Evolutionary conservation across 2,797 vertebrate genomes (phyloP).

Genomic region (Xerus rutilus): DNA sequence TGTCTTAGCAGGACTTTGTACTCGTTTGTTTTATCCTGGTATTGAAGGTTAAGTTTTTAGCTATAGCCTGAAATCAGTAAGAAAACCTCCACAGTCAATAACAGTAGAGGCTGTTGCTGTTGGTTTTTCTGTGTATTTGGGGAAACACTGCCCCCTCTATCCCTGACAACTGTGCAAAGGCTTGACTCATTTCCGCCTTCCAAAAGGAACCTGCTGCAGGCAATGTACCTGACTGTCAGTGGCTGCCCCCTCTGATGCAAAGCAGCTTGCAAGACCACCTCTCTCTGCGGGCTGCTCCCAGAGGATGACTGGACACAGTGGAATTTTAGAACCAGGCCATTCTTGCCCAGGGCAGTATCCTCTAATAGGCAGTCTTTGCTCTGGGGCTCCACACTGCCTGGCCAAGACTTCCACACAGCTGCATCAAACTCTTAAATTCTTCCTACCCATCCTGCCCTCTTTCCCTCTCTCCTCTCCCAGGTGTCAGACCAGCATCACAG

Average conservation of each 20-base stretch:
- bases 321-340: not conserved
- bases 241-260: not conserved
- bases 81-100: not conserved
- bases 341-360: not conserved
- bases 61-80: not conserved
- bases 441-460: not conserved
- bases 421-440: not conserved
- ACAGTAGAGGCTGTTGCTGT: not conserved
- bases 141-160: not conserved
- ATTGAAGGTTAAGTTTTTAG: conserved; percentile 19
- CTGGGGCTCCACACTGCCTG: not conserved
- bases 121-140: not conserved
- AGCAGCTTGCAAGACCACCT: not conserved
- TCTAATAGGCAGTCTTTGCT: not conserved
- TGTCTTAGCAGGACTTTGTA: not conserved
- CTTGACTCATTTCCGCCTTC: not conserved
- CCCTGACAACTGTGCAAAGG: not conserved
- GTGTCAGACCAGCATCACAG: not conserved
- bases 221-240: not conserved
- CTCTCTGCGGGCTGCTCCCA: not conserved
- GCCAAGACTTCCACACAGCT: not conserved
- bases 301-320: not conserved
- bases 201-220: not conserved
- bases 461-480: not conserved
- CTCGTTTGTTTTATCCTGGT: not conserved